Evolutionary conservation across 35 echinoderm and acorn worm species (phyloP).

Genomic region (Nesometra sesokonis): DNA sequence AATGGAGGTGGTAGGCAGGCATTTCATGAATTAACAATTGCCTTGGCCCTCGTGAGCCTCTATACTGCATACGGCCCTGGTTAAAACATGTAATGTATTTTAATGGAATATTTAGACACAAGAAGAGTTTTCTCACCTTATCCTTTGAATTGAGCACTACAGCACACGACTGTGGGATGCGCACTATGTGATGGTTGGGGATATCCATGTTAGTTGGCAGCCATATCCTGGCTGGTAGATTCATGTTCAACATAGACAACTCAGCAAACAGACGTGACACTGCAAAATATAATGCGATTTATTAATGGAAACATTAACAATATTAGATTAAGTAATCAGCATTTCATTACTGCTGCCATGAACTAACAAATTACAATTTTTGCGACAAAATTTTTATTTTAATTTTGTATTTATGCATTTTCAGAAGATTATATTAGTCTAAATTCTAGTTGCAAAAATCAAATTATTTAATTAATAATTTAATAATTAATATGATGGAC

Average conservation of each 20-base stretch:
- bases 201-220: slow-evolving; percentile 54
- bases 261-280: slow-evolving; percentile 69
- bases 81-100: too few relatives aligned
- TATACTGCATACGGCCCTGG: too few relatives aligned
- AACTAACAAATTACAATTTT: neutral
- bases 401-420: too few relatives aligned
- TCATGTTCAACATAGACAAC: slow-evolving; percentile 75
- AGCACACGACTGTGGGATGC: slow-evolving; percentile 64
- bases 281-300: neutral
- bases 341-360: too few relatives aligned
- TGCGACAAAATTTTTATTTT: too few relatives aligned
- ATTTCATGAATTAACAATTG: too few relatives aligned
- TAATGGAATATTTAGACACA: too few relatives aligned
- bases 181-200: slow-evolving; percentile 79
- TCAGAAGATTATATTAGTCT: neutral
- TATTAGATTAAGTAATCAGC: neutral
- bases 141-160: slow-evolving; percentile 97
- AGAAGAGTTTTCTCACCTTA: slow-evolving; percentile 40
- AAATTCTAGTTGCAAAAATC: too few relatives aligned
- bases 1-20: too few relatives aligned
- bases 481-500: too few relatives aligned
- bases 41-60: too few relatives aligned
- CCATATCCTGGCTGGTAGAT: slow-evolving; percentile 91
- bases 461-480: too few relatives aligned
- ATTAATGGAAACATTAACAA: neutral